Evolutionary conservation across 2,797 vertebrate species (phyloP), one percentile per base, ranked within the genome.

Genomic region (Hypotaenidia okinawae): DNA sequence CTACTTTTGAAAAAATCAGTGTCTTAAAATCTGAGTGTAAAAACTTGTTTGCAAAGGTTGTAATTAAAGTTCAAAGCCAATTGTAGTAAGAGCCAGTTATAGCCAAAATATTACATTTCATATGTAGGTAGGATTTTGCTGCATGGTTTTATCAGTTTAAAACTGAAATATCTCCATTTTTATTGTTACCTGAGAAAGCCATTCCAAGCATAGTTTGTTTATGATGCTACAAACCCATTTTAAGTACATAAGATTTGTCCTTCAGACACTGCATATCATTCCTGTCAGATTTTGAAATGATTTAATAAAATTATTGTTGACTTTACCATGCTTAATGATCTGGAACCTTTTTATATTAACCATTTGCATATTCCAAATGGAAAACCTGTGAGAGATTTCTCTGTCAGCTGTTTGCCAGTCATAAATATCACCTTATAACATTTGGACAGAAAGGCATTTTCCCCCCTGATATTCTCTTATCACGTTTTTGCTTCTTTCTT

Each of bases 221-320:
- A 75, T 74, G 69, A 85, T 75, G 67, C 41, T 94, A 78, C 70
- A 95, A 87, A 93, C 55, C 57, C 79, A 70, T 47, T 93, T 49
- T 79, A 96, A 93, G 86, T 76, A 64, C 68, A 57, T 96, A 92
- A 96, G 72, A 90, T 95, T 94, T 96, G 81, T 95, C 92, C 94
- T 98, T 95, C 79, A 92, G 91, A 96, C 77, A 93, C 77, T 64
- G 57, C 90, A 97, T 94, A 94, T 95, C 77, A 85, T 97, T 97
- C 52, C 95, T 97, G 95, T 95, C 96, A 96, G 57, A 72, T 79
- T 96, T 96, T 84, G 66, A 82, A 97, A 96, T 94, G 85, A 96
- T 97, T 98, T 97, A 96, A 96, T 97, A 96, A 97, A 97, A 97
- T 97, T 95, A 93, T 95, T 93, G 92, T 97, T 97, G 95, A 96